Evolutionary conservation across 2,797 vertebrate species (phyloP).

Genomic region (Columba guinea): DNA sequence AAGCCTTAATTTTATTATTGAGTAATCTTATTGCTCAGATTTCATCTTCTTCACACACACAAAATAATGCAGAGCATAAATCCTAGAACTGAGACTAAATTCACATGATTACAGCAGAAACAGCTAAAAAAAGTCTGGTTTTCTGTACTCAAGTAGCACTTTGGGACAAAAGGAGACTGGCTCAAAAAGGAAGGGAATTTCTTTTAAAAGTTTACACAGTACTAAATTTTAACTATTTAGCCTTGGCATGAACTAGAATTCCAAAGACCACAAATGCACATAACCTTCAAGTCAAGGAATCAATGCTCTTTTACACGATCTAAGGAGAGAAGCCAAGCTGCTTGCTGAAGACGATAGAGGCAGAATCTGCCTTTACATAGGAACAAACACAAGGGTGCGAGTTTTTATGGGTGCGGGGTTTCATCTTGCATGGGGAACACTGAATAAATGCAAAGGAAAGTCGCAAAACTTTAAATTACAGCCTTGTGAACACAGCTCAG

Average conservation of each 20-base stretch:
- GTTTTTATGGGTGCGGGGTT: not conserved
- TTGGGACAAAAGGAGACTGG: not conserved
- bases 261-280: not conserved
- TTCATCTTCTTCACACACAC: not conserved
- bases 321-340: not conserved
- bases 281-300: not conserved
- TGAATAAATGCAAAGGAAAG: not conserved
- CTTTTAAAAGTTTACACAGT: not conserved
- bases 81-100: not conserved
- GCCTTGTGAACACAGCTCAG: not conserved
- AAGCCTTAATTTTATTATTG: not conserved
- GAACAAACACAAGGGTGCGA: fast-evolving
- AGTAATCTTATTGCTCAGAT: not conserved
- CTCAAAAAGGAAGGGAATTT: not conserved
- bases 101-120: not conserved
- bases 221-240: not conserved
- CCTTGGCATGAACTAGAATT: not conserved
- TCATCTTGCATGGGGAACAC: not conserved
- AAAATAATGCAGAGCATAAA: not conserved
- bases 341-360: not conserved
- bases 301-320: not conserved
- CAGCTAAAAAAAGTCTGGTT: not conserved
- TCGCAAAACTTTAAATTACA: not conserved
- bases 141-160: not conserved
- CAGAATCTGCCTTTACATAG: fast-evolving